Conservation (phyloP, 30 jellyfish, hydroid and myxozoan species). For the Hydractinia echinata region DNA sequence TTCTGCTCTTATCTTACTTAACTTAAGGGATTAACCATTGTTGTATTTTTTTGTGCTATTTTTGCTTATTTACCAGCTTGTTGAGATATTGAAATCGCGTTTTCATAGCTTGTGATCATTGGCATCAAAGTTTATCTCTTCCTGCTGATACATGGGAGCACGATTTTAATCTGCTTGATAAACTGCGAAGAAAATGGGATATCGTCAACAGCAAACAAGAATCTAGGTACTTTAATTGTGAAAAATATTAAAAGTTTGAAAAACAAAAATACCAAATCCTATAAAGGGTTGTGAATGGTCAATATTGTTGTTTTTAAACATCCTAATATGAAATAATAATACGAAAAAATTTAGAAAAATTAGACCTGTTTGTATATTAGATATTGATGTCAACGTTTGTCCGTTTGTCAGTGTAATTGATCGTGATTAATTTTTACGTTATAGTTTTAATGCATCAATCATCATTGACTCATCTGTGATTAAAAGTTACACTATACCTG, state of each 20-base stretch:
- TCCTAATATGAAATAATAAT: too few species aligned
- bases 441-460: conserved; percentile 78
- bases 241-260: too few species aligned
- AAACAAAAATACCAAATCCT: too few species aligned
- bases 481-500: conserved; percentile 70
- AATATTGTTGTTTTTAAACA: too few species aligned
- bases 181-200: conserved; percentile 84
- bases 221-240: conserved; percentile 49
- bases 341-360: neutral
- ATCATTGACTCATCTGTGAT: conserved; percentile 63
- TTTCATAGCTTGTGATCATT: conserved; percentile 55
- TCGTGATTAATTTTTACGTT: neutral
- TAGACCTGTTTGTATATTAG: neutral
- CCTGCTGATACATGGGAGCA: conserved; percentile 95
- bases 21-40: too few species aligned
- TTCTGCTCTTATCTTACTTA: too few species aligned
- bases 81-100: neutral
- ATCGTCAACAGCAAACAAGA: conserved; percentile 46
- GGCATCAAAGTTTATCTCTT: conserved; percentile 73
- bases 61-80: too few species aligned
- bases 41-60: too few species aligned
- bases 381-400: neutral
- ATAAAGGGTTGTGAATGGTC: too few species aligned
- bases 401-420: neutral
- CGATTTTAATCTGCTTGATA: conserved; percentile 77